phyloP scores from a whole-genome alignment of 2,113 vertebrate species.

The Monopterus albus region DNA sequence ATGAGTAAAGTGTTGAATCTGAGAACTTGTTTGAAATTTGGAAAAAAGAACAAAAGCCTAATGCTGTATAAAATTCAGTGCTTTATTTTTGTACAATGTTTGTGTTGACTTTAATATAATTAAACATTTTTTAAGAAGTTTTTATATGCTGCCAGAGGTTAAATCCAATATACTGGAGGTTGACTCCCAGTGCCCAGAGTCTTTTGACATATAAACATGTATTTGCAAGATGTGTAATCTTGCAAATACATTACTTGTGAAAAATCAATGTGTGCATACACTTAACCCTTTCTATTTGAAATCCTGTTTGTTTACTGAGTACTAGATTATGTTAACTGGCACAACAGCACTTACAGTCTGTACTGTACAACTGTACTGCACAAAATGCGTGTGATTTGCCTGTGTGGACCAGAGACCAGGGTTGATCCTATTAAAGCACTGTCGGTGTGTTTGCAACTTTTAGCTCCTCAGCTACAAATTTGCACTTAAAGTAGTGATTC shows the following conservation, averaged over 20 bases:
- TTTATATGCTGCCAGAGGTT: constrained; percentile 1
- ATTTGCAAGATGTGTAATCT: neutral
- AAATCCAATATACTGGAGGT: too few relatives aligned
- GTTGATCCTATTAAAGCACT: too few relatives aligned
- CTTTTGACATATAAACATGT: too few relatives aligned
- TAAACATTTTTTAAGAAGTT: neutral
- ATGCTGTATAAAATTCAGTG: neutral
- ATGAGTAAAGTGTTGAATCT: constrained; percentile 1
- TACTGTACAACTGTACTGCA: too few relatives aligned
- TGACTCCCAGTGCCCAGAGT: too few relatives aligned
- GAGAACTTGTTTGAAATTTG: constrained; percentile 22
- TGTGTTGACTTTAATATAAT: constrained; percentile 1
- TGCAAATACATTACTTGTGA: too few relatives aligned
- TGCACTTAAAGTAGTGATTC: too few relatives aligned
- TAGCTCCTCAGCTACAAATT: neutral
- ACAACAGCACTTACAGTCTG: constrained; percentile 30
- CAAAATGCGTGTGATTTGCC: constrained; percentile 10
- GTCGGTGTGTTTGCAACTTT: neutral
- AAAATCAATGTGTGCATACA: neutral
- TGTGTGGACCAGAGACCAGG: too few relatives aligned
- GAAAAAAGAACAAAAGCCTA: neutral
- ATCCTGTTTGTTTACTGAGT: too few relatives aligned
- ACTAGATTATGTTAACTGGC: constrained; percentile 22
- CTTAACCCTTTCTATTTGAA: neutral
- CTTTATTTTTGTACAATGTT: neutral